These are phyloP conservation scores for Pammene fasciana DNA, from an alignment of 2,888 invertebrate genomes.

Conservation along the genomic window DNA sequence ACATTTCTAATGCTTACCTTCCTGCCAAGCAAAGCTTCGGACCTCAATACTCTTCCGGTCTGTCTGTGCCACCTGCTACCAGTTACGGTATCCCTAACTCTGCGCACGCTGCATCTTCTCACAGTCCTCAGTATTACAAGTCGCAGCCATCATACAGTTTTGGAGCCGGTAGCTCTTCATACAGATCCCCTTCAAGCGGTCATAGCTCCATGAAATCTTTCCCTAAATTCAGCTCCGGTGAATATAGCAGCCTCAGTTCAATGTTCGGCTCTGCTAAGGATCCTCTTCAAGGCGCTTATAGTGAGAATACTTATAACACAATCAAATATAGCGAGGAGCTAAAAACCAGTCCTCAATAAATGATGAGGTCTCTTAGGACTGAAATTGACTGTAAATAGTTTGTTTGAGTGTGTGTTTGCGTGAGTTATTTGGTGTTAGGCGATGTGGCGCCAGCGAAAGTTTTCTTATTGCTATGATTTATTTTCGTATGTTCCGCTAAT, in stretches of 20 bases:
- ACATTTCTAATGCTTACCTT: constrained; percentile 60
- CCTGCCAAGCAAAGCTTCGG: constrained; percentile 65
- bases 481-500: constrained; percentile 67
- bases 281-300: constrained; percentile 66
- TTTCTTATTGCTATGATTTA: constrained; percentile 59
- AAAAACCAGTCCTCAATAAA: constrained; percentile 68
- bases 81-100: constrained; percentile 66
- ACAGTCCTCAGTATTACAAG: constrained; percentile 67
- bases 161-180: constrained; percentile 66
- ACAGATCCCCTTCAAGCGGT: constrained; percentile 61
- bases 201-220: constrained; percentile 65
- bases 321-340: constrained; percentile 80
- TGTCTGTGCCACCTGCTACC: constrained; percentile 63
- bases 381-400: constrained; percentile 61
- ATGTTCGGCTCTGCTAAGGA: constrained; percentile 67
- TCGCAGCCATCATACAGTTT: constrained; percentile 60
- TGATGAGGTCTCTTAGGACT: constrained; percentile 28
- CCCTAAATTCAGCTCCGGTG: constrained; percentile 68
- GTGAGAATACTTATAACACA: constrained; percentile 76
- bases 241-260: constrained; percentile 58
- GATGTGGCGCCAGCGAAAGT: constrained; percentile 55
- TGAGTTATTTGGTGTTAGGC: constrained; percentile 49
- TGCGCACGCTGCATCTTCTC: constrained; percentile 65
- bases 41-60: constrained; percentile 60
- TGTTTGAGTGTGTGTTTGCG: constrained; percentile 49